Evolutionary conservation across 2,888 invertebrate genomes (phyloP).

Genomic region (Beris morrisii): DNA sequence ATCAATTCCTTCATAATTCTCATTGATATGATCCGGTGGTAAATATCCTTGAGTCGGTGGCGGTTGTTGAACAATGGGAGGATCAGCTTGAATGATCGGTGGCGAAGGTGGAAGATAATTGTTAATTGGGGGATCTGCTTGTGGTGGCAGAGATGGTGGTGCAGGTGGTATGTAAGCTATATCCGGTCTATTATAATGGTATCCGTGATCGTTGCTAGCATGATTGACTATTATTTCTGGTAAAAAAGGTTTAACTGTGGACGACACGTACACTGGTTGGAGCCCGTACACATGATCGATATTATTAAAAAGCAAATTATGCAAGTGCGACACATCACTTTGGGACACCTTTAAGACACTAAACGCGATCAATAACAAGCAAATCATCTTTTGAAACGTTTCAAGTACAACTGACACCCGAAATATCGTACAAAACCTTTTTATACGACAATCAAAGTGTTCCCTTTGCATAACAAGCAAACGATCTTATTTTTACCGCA

Average conservation of each 20-base stretch:
- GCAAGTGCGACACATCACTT: conserved; percentile 34
- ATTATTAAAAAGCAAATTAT: conserved; percentile 25
- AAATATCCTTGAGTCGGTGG: conserved; percentile 29
- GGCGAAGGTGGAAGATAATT: conserved; percentile 41
- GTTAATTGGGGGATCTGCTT: conserved; percentile 41
- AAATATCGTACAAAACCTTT: background rate
- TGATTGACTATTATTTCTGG: conserved; percentile 54
- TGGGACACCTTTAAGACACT: background rate
- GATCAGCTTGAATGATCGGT: conserved; percentile 33
- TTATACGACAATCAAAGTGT: conserved; percentile 10
- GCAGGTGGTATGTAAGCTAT: conserved; percentile 47
- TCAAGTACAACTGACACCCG: conserved; percentile 3
- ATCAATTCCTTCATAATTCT: conserved; percentile 16
- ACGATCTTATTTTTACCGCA: no score
- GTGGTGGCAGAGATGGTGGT: conserved; percentile 44
- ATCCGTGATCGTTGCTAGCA: conserved; percentile 41
- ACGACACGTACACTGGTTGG: conserved; percentile 38
- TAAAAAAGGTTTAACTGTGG: conserved; percentile 46
- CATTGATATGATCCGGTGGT: conserved; percentile 29
- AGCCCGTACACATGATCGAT: conserved; percentile 31
- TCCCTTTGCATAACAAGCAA: no score
- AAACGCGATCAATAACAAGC: background rate
- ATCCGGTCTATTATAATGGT: conserved; percentile 36
- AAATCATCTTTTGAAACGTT: background rate
- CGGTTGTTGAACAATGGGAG: conserved; percentile 17